A percentile compares a stretch with the other conserved stretches of the same genome.
These are phyloP conservation scores for Lutjanus campechanus DNA, from an alignment of 2,797 vertebrate species.

Conservation along the genomic window DNA sequence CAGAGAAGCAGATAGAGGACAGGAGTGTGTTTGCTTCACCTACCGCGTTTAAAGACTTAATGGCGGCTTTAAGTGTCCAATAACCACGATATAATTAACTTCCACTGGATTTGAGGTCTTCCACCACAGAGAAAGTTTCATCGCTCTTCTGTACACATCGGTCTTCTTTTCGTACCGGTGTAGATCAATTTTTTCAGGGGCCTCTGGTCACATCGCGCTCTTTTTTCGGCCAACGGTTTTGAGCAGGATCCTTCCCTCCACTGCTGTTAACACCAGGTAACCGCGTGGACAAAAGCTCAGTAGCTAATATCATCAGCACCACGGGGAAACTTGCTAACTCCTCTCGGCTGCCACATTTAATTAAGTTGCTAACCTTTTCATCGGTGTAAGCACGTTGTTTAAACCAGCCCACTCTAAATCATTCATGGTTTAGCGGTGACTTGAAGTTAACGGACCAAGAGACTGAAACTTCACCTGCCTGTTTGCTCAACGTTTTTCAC, in stretches of 20 bases:
- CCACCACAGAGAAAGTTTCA: neutral
- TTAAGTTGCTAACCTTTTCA: neutral
- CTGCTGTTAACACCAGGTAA: too few species aligned
- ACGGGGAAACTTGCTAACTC: neutral
- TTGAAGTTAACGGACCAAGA: neutral
- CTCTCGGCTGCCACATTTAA: neutral
- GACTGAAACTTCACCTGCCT: too few species aligned
- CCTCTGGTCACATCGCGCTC: neutral
- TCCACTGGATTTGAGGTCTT: neutral
- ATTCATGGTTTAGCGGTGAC: neutral
- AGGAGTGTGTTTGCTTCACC: neutral
- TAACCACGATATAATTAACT: neutral
- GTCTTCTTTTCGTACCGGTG: neutral
- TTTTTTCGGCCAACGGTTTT: neutral
- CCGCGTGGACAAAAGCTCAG: neutral
- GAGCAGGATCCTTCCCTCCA: neutral
- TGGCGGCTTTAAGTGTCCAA: neutral
- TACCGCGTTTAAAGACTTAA: conserved; percentile 13
- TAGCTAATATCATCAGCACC: neutral
- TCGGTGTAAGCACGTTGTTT: too few species aligned
- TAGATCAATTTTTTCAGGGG: neutral
- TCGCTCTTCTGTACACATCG: neutral
- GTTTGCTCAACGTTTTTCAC: neutral
- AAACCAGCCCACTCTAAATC: too few species aligned
- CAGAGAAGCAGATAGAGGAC: neutral